These are phyloP conservation scores for Halictus rubicundus DNA, from an alignment of 1,140 invertebrate genomes.

Conservation along the genomic window DNA sequence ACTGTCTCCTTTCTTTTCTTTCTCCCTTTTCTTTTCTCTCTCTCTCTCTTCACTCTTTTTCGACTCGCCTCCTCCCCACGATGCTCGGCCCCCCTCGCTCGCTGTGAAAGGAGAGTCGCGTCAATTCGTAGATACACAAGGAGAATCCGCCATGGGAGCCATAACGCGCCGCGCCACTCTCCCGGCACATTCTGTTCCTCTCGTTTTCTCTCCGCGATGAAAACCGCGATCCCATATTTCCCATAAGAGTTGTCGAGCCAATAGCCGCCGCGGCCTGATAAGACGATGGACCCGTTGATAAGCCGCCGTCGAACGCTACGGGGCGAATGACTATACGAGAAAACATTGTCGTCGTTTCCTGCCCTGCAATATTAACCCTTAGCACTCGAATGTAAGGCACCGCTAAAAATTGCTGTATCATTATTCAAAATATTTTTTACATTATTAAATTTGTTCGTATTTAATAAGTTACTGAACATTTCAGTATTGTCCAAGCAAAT, in stretches of 20 bases:
- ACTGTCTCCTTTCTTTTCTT: background rate
- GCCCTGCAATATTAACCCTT: too few species aligned
- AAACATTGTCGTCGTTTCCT: too few species aligned
- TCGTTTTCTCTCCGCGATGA: background rate
- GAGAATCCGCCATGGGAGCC: constrained; percentile 23
- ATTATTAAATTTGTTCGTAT: too few species aligned
- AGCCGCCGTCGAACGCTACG: too few species aligned
- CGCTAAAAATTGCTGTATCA: too few species aligned
- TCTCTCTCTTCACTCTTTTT: background rate
- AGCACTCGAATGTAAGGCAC: too few species aligned
- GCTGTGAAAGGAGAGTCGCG: constrained; percentile 38
- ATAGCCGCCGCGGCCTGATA: background rate
- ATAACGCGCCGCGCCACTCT: constrained; percentile 24
- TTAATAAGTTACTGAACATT: too few species aligned
- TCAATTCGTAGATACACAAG: constrained; percentile 30
- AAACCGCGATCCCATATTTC: constrained; percentile 24
- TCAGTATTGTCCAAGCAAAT: too few species aligned
- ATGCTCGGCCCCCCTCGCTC: background rate
- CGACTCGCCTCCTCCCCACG: background rate
- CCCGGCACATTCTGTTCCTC: constrained; percentile 6
- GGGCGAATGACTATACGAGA: too few species aligned
- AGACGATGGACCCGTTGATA: too few species aligned
- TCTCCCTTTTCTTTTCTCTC: constrained; percentile 9
- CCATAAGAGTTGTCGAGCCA: constrained; percentile 27
- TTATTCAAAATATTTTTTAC: too few species aligned